A percentile compares a stretch with the other conserved stretches of the same genome.
These are phyloP conservation scores for Salvator merianae DNA, from an alignment of 2,113 vertebrate species.

Conservation along the genomic window DNA sequence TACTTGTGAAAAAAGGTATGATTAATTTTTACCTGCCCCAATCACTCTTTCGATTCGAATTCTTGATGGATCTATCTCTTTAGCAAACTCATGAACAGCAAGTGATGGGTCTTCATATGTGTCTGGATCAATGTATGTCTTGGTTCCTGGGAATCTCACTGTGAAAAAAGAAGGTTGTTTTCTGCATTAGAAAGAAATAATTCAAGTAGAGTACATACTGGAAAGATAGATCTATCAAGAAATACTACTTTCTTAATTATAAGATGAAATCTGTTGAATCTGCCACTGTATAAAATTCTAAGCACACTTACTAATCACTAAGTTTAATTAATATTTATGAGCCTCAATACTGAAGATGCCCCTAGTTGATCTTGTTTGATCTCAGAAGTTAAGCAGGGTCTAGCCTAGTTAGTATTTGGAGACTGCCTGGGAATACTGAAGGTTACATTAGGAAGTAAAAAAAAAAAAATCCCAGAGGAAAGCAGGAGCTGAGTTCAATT, in stretches of 20 bases:
- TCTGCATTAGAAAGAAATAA: constrained; percentile 30
- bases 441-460: too few relatives aligned
- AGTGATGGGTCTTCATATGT: constrained; percentile 93
- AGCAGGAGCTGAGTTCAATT: too few relatives aligned
- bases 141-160: constrained; percentile 89
- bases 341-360: too few relatives aligned
- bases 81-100: constrained; percentile 95
- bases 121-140: constrained; percentile 95
- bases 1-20: not conserved
- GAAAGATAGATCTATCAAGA: not conserved
- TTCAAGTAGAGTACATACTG: not conserved
- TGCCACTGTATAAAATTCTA: not conserved
- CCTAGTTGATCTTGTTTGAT: too few relatives aligned
- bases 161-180: constrained; percentile 54
- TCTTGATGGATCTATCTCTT: constrained; percentile 92
- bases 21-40: constrained; percentile 85
- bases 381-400: too few relatives aligned
- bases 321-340: not conserved
- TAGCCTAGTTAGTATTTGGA: too few relatives aligned
- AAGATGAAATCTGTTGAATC: not conserved
- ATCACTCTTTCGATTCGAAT: constrained; percentile 97
- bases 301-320: not conserved
- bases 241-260: not conserved
- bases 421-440: too few relatives aligned
- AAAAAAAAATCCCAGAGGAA: too few relatives aligned